Evolutionary conservation across 2,888 invertebrate genomes (phyloP).

Genomic region (Digitonthophagus gazella): DNA sequence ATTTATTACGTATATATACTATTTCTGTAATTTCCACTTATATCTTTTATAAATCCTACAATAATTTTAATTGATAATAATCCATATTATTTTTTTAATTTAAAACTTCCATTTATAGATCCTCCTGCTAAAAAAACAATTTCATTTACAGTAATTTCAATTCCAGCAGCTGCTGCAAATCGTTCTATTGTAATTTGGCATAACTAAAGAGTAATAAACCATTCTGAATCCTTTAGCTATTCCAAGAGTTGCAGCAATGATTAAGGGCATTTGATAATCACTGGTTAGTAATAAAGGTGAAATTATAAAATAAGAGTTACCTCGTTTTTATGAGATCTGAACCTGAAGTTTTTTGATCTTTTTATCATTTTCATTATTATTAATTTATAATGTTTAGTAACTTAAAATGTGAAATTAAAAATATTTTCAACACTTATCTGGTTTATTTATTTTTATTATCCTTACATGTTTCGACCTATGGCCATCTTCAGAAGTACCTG

Average conservation of each 20-base stretch:
- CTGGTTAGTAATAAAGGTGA: conserved; percentile 48
- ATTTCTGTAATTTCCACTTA: conserved; percentile 59
- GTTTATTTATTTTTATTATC: too few species aligned
- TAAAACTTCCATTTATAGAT: conserved; percentile 61
- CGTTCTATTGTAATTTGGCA: conserved; percentile 67
- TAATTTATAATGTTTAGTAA: too few species aligned
- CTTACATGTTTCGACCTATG: too few species aligned
- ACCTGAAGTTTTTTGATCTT: too few species aligned
- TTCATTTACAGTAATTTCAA: conserved; percentile 70
- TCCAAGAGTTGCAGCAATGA: conserved; percentile 61
- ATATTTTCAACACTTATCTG: too few species aligned
- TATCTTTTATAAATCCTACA: conserved; percentile 63
- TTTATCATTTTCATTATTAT: too few species aligned
- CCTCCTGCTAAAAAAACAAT: conserved; percentile 61
- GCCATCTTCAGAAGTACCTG: too few species aligned
- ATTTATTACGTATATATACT: conserved; percentile 64
- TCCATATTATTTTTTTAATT: too few species aligned
- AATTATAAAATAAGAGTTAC: conserved; percentile 12
- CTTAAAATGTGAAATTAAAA: too few species aligned
- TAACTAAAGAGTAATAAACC: conserved; percentile 67
- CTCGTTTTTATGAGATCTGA: too few species aligned
- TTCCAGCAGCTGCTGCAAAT: conserved; percentile 65
- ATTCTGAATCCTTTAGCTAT: conserved; percentile 68
- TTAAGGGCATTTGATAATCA: conserved; percentile 45
- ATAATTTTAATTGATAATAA: too few species aligned